Percentiles rank a stretch among this genome's conserved stretches.
These are phyloP conservation scores for Artibeus lituratus DNA, from an alignment of 2,797 vertebrate genomes.

Conservation along the genomic window DNA sequence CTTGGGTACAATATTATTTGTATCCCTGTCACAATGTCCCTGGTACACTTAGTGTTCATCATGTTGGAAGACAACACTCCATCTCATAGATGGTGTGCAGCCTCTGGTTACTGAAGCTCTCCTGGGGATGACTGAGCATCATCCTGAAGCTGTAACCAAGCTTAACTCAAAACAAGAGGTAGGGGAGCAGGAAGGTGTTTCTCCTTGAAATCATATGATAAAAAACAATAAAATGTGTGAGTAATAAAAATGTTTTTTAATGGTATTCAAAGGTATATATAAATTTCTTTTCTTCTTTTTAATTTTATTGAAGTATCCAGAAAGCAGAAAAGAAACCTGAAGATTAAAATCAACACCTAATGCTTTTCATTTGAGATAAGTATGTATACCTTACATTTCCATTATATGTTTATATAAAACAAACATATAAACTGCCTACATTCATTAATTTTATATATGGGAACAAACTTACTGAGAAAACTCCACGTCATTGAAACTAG, in stretches of 20 bases:
- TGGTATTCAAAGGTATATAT: background rate
- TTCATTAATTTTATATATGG: background rate
- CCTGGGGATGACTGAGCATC: rapidly evolving
- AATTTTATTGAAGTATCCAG: background rate
- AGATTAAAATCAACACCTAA: background rate
- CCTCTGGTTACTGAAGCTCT: rapidly evolving
- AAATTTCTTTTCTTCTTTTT: background rate
- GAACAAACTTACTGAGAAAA: background rate
- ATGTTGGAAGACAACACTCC: background rate
- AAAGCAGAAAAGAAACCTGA: background rate
- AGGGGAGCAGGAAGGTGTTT: rapidly evolving
- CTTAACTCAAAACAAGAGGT: background rate
- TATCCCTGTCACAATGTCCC: background rate
- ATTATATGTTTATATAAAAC: background rate
- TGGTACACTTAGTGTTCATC: rapidly evolving
- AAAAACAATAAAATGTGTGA: background rate
- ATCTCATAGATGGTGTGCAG: rapidly evolving
- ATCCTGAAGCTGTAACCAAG: background rate
- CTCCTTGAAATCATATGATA: background rate
- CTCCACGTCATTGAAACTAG: background rate
- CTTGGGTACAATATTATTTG: background rate
- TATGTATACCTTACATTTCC: background rate
- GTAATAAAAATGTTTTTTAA: background rate
- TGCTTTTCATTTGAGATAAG: background rate
- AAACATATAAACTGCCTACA: background rate